Evolutionary conservation across 2,888 invertebrate genomes (phyloP), one percentile per base, ranked within the genome.

Genomic region (Corbicula japonica): DNA sequence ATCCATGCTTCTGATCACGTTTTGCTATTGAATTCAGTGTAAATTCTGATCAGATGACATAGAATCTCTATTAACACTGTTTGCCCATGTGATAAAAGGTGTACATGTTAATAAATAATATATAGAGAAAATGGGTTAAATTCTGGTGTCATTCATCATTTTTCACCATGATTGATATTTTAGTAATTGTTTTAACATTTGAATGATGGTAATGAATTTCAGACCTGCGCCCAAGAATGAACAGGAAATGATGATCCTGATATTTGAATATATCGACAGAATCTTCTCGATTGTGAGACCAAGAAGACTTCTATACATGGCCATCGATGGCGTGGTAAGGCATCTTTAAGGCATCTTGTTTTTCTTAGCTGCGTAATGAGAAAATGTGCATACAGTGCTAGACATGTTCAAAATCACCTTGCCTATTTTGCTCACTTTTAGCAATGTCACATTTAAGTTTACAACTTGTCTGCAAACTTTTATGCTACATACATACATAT

Each of bases 161-260:
- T 30, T 21, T n/a, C n/a, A n/a, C n/a, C n/a, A n/a, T n/a, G n/a
- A n/a, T n/a, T n/a, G n/a, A n/a, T n/a, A n/a, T n/a, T n/a, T n/a
- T n/a, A n/a, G n/a, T n/a, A n/a, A n/a, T n/a, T n/a, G n/a, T n/a
- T n/a, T n/a, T n/a, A n/a, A n/a, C n/a, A n/a, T n/a, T n/a, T n/a
- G n/a, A n/a, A n/a, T n/a, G n/a, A n/a, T n/a, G n/a, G n/a, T n/a
- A n/a, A n/a, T n/a, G n/a, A n/a, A 50, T 76, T 85, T 32, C 85
- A 95, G 95, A 83, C 98, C 99, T 1, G 96, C 99, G 0, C 99
- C 99, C 0, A 97, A 97, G 94, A 97, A 98, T 94, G 99, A 99
- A 93, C 99, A 99, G 91, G 99, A 99, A 95, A 99, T 99, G 99
- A 99, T 99, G 98, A 95, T 98, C 60, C 97, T 98, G 56, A 99